These are phyloP conservation scores for Palythoa grandis DNA, from an alignment of 92 coral and sea anemone species.

Conservation along the genomic window DNA sequence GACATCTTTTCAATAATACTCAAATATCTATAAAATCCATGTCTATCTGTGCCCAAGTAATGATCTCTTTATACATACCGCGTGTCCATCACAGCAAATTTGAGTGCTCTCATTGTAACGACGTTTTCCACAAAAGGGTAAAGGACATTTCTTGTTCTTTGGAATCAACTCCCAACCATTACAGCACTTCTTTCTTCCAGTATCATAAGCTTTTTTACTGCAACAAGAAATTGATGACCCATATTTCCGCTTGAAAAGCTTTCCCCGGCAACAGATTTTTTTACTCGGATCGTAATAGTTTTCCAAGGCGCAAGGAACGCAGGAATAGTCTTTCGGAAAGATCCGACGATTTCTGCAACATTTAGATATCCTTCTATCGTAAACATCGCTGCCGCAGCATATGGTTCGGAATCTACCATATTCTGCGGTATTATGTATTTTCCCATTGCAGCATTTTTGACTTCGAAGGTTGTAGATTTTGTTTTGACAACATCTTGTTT, in stretches of 20 bases:
- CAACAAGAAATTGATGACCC: not conserved
- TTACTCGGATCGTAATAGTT: slow-evolving; percentile 21
- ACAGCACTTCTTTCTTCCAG: slow-evolving; percentile 4
- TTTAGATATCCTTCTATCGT: not conserved
- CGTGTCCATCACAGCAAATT: slow-evolving; percentile 1
- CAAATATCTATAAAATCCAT: too few species aligned
- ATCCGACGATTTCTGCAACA: slow-evolving; percentile 5
- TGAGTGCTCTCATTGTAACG: not conserved
- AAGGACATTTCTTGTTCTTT: not conserved
- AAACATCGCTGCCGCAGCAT: slow-evolving; percentile 7
- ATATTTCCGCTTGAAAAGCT: not conserved
- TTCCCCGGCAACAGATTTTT: slow-evolving; percentile 14
- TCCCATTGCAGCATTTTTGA: not conserved
- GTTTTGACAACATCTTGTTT: slow-evolving; percentile 12
- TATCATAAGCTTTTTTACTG: not conserved
- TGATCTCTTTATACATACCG: too few species aligned
- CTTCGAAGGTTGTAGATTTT: not conserved
- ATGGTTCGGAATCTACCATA: not conserved
- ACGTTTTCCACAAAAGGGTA: not conserved
- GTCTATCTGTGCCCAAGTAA: too few species aligned
- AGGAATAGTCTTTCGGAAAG: not conserved
- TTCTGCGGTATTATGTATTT: not conserved
- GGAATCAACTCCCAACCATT: not conserved
- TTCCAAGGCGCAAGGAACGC: slow-evolving; percentile 12
- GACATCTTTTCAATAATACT: too few species aligned